Evolutionary conservation across 92 coral and sea anemone species (phyloP).

Genomic region (Parazoanthus swiftii): DNA sequence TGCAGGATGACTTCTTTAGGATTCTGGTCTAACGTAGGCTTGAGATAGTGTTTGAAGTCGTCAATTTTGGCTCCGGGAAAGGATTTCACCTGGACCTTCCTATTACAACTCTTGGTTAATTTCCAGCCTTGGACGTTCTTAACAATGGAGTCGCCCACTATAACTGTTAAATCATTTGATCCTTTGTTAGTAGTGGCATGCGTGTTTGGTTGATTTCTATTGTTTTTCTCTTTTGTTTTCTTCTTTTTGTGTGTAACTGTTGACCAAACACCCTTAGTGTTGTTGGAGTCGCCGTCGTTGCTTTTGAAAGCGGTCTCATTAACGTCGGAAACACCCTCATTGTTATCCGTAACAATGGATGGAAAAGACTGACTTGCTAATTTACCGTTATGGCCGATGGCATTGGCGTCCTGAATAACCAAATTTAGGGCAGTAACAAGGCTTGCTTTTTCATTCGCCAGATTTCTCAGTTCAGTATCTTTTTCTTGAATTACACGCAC

Average conservation of each 20-base stretch:
- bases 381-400: slow-evolving; percentile 17
- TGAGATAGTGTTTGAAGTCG: slow-evolving; percentile 22
- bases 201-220: slow-evolving; percentile 10
- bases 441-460: slow-evolving; percentile 14
- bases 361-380: slow-evolving; percentile 17
- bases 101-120: not conserved
- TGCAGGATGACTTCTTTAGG: slow-evolving; percentile 20
- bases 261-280: slow-evolving; percentile 14
- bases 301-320: not conserved
- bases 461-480: slow-evolving; percentile 10
- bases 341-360: slow-evolving; percentile 15
- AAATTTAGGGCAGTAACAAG: slow-evolving; percentile 13
- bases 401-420: slow-evolving; percentile 17
- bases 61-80: slow-evolving; percentile 36
- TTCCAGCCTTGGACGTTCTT: slow-evolving; percentile 7
- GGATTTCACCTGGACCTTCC: slow-evolving; percentile 11
- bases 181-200: slow-evolving; percentile 14
- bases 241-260: slow-evolving; percentile 12
- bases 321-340: slow-evolving; percentile 20
- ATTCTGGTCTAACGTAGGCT: slow-evolving; percentile 10
- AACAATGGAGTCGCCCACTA: slow-evolving; percentile 37
- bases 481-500: slow-evolving; percentile 13
- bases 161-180: slow-evolving; percentile 19
- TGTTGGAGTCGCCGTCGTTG: slow-evolving; percentile 16
- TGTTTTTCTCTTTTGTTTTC: slow-evolving; percentile 11